phyloP scores from a whole-genome alignment of 2,797 vertebrate genomes.

The Falco berigora region DNA sequence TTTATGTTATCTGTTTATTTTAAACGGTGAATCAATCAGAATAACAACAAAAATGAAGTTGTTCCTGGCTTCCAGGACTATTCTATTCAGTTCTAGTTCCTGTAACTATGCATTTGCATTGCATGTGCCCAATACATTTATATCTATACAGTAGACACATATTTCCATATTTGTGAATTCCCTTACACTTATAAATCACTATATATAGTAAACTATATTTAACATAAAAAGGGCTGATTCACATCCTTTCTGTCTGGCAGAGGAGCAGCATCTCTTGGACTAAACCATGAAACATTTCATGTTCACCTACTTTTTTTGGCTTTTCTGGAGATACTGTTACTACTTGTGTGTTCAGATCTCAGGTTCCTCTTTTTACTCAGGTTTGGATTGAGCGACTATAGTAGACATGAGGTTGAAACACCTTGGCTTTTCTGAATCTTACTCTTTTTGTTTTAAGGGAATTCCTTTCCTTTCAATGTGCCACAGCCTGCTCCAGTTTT shows the following conservation, averaged over 20 bases:
- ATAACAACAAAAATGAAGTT: neutral
- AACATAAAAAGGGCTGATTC: neutral
- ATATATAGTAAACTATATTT: neutral
- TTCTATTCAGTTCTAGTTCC: neutral
- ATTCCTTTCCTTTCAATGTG: neutral
- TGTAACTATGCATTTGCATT: neutral
- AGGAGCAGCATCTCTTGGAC: neutral
- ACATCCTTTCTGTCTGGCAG: neutral
- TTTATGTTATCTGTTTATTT: neutral
- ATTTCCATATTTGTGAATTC: neutral
- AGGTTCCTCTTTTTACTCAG: neutral
- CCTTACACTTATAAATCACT: neutral
- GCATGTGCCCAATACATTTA: neutral
- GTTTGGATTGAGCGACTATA: neutral
- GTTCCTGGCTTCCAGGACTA: neutral
- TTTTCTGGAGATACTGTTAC: neutral
- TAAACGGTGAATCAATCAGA: neutral
- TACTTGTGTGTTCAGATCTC: neutral
- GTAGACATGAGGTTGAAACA: neutral
- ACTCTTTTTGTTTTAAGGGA: neutral
- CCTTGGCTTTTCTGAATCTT: neutral
- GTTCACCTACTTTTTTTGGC: neutral
- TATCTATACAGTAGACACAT: neutral
- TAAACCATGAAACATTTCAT: neutral
- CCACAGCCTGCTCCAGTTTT: neutral